These are phyloP conservation scores for Adelognathus sp. DNA, from an alignment of 2,888 invertebrate species.

Conservation along the genomic window DNA sequence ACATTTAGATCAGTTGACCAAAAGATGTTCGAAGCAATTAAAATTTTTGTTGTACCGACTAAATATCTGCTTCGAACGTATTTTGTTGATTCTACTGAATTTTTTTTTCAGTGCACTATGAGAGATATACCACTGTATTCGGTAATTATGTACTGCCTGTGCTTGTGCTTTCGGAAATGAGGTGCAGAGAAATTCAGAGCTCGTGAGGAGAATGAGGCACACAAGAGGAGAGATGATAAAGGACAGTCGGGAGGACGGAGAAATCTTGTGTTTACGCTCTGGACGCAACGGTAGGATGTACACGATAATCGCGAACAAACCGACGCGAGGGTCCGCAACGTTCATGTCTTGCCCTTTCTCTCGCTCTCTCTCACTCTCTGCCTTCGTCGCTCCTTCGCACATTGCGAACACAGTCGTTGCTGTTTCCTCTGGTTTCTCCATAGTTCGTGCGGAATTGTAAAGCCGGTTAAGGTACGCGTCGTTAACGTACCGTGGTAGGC, in stretches of 20 bases:
- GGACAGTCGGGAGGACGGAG: slow-evolving; percentile 13
- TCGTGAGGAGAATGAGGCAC: slow-evolving; percentile 2
- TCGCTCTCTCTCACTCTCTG: neutral
- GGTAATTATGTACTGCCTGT: slow-evolving; percentile 43
- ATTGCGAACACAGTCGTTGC: slow-evolving; percentile 6
- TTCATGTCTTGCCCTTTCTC: slow-evolving; percentile 9
- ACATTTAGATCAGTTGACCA: too few species aligned
- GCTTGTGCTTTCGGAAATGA: slow-evolving; percentile 47
- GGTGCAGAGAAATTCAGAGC: slow-evolving; percentile 45
- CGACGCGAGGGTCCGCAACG: slow-evolving; percentile 44
- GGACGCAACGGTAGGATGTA: slow-evolving; percentile 35
- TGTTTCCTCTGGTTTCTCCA: slow-evolving; percentile 23
- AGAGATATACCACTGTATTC: slow-evolving; percentile 21
- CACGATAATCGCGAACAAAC: slow-evolving; percentile 55
- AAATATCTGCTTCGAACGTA: too few species aligned
- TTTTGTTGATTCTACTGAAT: too few species aligned
- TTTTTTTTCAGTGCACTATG: too few species aligned
- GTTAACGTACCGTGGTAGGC: slow-evolving; percentile 37
- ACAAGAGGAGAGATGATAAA: neutral
- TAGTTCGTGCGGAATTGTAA: slow-evolving; percentile 34
- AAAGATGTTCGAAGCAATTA: too few species aligned
- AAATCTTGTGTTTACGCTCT: slow-evolving; percentile 37
- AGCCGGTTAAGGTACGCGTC: slow-evolving; percentile 45
- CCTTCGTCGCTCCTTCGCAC: slow-evolving; percentile 15
- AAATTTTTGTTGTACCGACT: too few species aligned